Evolutionary conservation across 2,113 vertebrate genomes (phyloP).

Genomic region (Antigone vipio): DNA sequence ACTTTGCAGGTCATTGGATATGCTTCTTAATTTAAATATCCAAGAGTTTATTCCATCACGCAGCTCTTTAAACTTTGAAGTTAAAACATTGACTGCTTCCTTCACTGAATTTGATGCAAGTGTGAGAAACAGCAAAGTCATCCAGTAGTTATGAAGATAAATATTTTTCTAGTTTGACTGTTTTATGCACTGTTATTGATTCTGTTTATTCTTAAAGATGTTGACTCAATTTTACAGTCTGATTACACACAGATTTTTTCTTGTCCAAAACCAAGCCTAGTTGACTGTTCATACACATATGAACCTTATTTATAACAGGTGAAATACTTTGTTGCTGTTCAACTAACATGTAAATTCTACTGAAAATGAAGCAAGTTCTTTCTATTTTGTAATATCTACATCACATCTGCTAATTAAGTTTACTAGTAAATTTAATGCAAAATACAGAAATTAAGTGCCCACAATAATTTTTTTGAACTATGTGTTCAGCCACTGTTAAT

Average conservation of each 20-base stretch:
- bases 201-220: not conserved
- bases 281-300: not conserved
- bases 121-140: not conserved
- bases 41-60: not conserved
- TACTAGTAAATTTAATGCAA: not conserved
- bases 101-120: not conserved
- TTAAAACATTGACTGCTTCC: not conserved
- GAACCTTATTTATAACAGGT: not conserved
- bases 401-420: not conserved
- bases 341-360: not conserved
- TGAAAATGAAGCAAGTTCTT: not conserved
- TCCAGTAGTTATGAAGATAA: not conserved
- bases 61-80: not conserved
- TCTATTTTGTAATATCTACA: not conserved
- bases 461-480: not conserved
- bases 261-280: not conserved
- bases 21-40: not conserved
- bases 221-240: not conserved
- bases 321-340: not conserved
- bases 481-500: not conserved
- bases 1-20: not conserved
- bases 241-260: not conserved
- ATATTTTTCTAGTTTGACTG: not conserved
- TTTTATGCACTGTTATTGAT: not conserved
- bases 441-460: not conserved